A percentile compares a stretch with the other conserved stretches of the same genome.
Evolutionary conservation across 2,797 vertebrate species (phyloP).

Genomic region (Jordanella pulchra): DNA sequence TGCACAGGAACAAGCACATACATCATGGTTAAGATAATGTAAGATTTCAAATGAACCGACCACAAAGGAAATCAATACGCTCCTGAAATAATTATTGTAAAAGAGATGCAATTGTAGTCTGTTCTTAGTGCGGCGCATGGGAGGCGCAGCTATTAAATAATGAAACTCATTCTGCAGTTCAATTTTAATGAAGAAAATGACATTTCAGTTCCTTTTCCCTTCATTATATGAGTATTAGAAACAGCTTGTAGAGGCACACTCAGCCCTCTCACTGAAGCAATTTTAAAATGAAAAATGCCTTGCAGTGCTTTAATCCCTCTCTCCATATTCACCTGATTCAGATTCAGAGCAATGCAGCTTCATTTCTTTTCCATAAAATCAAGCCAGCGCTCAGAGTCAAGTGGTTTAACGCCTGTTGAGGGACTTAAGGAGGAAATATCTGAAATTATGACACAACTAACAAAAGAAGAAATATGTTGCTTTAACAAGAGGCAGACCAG

Average conservation of each 20-base stretch:
- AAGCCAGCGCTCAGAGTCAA: background rate
- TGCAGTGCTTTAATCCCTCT: conserved; percentile 8
- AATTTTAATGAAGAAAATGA: conserved; percentile 20
- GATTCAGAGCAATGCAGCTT: conserved; percentile 9
- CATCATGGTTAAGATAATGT: conserved; percentile 7
- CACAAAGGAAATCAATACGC: conserved; percentile 1
- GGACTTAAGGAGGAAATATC: background rate
- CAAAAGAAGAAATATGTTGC: background rate
- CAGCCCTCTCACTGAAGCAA: conserved; percentile 12
- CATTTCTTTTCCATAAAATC: conserved; percentile 13
- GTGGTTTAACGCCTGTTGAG: background rate
- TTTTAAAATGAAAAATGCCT: conserved; percentile 21
- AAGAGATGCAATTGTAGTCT: conserved; percentile 1
- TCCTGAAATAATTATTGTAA: conserved; percentile 9
- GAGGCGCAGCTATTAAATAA: conserved; percentile 6
- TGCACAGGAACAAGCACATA: background rate
- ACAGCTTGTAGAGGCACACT: conserved; percentile 13
- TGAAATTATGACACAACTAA: conserved; percentile 1
- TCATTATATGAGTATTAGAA: conserved; percentile 20
- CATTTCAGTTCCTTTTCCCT: conserved; percentile 12
- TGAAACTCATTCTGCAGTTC: conserved; percentile 14
- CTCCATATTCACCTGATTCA: conserved; percentile 18
- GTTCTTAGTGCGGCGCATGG: background rate
- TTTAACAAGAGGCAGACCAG: background rate
- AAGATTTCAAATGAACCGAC: conserved; percentile 7